Percentiles rank a stretch among this genome's conserved stretches.
Evolutionary conservation across 2,113 vertebrate species (phyloP).

Genomic region (Microcebus tavaratra): DNA sequence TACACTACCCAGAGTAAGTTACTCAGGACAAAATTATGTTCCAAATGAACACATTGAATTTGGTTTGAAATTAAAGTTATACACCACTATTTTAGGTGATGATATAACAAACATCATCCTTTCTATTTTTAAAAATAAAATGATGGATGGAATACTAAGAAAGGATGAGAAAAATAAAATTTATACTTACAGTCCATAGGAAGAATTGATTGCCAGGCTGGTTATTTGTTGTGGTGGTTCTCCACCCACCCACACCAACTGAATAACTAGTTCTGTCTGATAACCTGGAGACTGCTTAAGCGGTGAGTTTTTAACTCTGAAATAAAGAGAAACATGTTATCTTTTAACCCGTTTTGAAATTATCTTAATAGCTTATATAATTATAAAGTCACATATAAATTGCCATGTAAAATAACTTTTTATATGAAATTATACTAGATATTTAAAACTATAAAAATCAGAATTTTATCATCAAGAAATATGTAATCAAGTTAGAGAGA

Average conservation of each 20-base stretch:
- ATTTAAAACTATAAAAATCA: background rate
- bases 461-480: background rate
- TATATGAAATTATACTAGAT: background rate
- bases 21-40: background rate
- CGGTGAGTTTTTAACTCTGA: slow-evolving; percentile 95
- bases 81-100: background rate
- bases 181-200: slow-evolving; percentile 95
- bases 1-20: background rate
- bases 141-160: background rate
- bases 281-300: slow-evolving; percentile 97
- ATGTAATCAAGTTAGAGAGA: background rate
- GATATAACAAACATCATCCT: background rate
- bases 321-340: slow-evolving; percentile 70
- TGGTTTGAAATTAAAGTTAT: background rate
- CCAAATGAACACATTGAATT: background rate
- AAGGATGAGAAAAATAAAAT: background rate
- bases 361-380: background rate
- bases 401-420: background rate
- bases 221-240: slow-evolving; percentile 98
- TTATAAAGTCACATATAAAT: background rate
- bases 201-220: slow-evolving; percentile 95
- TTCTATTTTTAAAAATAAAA: slow-evolving; percentile 20
- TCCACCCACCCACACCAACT: slow-evolving; percentile 97
- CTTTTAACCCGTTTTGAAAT: background rate
- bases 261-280: slow-evolving; percentile 96